Evolutionary conservation across 2,113 vertebrate species (phyloP), one percentile per base, ranked within the genome.

Genomic region (Microtus montanus): DNA sequence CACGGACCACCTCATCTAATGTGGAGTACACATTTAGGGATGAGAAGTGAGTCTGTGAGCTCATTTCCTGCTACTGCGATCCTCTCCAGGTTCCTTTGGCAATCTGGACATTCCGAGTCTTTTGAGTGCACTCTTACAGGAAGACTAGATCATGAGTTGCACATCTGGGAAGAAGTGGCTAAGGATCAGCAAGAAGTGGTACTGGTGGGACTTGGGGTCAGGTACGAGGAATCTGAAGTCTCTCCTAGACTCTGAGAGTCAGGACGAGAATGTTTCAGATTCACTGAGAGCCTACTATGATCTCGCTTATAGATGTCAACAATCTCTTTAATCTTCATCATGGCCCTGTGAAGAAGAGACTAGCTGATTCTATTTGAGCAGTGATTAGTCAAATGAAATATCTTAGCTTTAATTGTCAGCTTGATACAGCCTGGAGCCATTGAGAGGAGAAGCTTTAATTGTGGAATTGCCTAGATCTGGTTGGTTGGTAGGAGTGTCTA

Each of bases 1-100:
- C 1, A 0, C 47, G 8, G 47, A 47, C 47, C 47, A 10, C 44
- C 3, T 20, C 0, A 15, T 5, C 33, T 0, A 9, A n/a, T 44
- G 58, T 38, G 12, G 47, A 17, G 11, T n/a, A 2, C 24, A 14
- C 2, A 30, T n/a, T 1, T 6, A 47, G 20, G 26, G 0, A 0
- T 8, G 30, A 35, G 75, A 7, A 7, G 26, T 49, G 44, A 22
- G 3, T 12, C 30, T 0, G 2, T 1, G 3, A 47, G 12, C 35
- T 26, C 58, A 0, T 4, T 30, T 0, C 0, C 28, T 2, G 5
- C 63, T 33, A 22, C 35, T 15, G 17, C 5, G 0, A 2, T 41
- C 7, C 3, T 2, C 2, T 58, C 77, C 10, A 1, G 49, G 12
- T 24, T 73, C 15, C 71, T 52, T 35, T 1, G n/a, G 22, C 12